These are phyloP conservation scores for Sinella curviseta DNA, from an alignment of 1,140 invertebrate species.

Conservation along the genomic window DNA sequence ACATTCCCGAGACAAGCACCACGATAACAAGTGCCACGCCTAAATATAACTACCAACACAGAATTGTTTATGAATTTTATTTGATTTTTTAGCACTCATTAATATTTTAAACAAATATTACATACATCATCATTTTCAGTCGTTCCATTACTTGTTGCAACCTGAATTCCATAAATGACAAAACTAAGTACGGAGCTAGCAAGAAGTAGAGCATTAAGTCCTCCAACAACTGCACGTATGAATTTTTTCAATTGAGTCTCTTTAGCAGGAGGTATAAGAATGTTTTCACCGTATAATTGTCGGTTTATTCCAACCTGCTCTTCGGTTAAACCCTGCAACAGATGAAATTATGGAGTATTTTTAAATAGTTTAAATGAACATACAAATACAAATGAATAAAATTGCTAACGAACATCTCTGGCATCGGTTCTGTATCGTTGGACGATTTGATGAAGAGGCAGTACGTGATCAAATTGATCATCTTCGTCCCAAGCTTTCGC, in stretches of 20 bases:
- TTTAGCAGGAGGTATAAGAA: constrained; percentile 63
- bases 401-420: background rate
- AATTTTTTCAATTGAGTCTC: constrained; percentile 67
- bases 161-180: constrained; percentile 63
- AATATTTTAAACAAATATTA: background rate
- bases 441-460: constrained; percentile 34
- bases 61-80: background rate
- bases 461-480: constrained; percentile 37
- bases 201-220: constrained; percentile 76
- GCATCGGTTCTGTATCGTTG: constrained; percentile 7
- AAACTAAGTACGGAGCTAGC: constrained; percentile 71
- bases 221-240: constrained; percentile 66
- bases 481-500: constrained; percentile 37
- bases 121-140: constrained; percentile 23
- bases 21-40: constrained; percentile 92
- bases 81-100: too few relatives aligned
- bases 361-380: background rate
- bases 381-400: background rate
- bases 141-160: constrained; percentile 41
- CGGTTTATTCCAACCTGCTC: constrained; percentile 60
- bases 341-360: background rate
- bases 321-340: constrained; percentile 61
- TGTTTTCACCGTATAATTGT: constrained; percentile 67
- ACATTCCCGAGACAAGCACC: constrained; percentile 93
- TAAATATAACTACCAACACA: constrained; percentile 70